Conservation (phyloP, 1,140 invertebrate genomes). For the Euglossa dilemma region DNA sequence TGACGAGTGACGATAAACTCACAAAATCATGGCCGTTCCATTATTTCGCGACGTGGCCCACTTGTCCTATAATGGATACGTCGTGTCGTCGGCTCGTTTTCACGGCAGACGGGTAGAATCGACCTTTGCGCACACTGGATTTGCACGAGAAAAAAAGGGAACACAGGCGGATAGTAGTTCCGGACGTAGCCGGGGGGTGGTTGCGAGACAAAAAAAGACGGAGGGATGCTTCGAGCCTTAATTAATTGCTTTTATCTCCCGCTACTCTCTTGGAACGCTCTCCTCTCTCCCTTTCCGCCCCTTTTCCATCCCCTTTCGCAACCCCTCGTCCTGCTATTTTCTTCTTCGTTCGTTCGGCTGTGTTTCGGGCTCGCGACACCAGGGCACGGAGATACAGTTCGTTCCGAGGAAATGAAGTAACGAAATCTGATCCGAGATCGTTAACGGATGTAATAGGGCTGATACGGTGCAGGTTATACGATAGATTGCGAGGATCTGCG, state of each 20-base stretch:
- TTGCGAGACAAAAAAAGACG: background rate
- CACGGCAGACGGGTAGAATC: conserved; percentile 9
- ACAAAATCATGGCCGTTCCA: conserved; percentile 51
- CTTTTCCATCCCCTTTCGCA: background rate
- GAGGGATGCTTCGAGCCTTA: conserved; percentile 28
- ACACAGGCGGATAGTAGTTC: background rate
- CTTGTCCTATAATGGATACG: conserved; percentile 49
- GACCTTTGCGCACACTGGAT: conserved; percentile 2
- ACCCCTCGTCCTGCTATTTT: background rate
- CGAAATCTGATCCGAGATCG: conserved; percentile 55
- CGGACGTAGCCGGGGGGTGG: background rate
- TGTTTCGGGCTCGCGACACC: background rate
- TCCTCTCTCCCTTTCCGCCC: background rate
- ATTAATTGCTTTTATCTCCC: conserved; percentile 50
- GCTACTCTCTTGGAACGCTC: background rate
- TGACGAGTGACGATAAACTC: conserved; percentile 61
- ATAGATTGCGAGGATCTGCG: conserved; percentile 46
- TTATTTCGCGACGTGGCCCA: conserved; percentile 53
- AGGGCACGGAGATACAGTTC: background rate
- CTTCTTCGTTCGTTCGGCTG: background rate
- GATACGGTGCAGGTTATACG: conserved; percentile 46
- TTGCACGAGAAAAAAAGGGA: background rate
- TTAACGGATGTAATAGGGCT: conserved; percentile 60
- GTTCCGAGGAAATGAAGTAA: background rate
- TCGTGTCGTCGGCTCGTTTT: conserved; percentile 30